Percentiles rank a stretch among this genome's conserved stretches.
Conservation (phyloP, 2,113 vertebrate genomes). For the Phainopepla nitens region DNA sequence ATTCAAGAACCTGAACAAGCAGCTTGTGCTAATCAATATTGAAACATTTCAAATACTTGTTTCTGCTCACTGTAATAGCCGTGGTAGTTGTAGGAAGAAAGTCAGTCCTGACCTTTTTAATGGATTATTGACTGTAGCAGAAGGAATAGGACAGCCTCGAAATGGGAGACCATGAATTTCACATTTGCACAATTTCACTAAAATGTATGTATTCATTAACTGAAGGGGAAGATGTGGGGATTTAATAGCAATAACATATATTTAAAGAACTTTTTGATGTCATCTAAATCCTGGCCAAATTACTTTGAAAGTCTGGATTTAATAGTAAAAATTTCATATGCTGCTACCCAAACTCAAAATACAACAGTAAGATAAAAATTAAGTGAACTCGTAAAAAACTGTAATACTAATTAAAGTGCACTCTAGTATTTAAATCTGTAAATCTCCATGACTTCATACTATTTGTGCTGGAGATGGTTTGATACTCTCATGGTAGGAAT, state of each 20-base stretch:
- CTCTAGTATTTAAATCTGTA: neutral
- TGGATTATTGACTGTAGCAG: neutral
- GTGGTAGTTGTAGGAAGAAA: neutral
- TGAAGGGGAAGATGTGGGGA: neutral
- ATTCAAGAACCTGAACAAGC: neutral
- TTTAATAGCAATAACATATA: slow-evolving; percentile 6
- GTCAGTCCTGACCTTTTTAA: neutral
- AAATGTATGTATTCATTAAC: slow-evolving; percentile 17
- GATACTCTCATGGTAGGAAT: neutral
- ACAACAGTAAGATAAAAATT: neutral
- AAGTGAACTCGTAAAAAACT: neutral
- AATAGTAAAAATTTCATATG: neutral
- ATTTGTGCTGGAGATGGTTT: neutral
- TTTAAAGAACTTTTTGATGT: neutral
- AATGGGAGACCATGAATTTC: neutral
- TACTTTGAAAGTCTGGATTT: neutral
- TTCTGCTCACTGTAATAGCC: neutral
- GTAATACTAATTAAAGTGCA: neutral
- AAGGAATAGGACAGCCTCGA: neutral
- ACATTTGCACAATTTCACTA: neutral
- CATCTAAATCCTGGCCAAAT: slow-evolving; percentile 10
- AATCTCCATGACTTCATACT: neutral
- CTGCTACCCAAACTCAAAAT: neutral
- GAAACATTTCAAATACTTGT: neutral
- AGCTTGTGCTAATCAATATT: neutral